These are phyloP conservation scores for Stylophora pistillata DNA, from an alignment of 64 coral and sea anemone genomes.

Conservation along the genomic window DNA sequence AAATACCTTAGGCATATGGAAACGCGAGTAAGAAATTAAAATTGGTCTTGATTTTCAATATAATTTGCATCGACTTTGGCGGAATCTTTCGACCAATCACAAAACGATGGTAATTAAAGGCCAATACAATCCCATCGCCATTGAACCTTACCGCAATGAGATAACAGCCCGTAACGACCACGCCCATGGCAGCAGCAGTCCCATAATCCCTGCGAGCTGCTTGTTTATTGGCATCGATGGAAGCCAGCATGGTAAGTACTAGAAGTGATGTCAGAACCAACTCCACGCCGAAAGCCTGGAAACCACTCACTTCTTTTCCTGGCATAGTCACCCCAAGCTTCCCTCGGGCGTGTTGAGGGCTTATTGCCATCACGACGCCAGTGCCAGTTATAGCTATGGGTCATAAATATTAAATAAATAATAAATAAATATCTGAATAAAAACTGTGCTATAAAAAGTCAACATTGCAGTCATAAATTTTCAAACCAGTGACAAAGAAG, in stretches of 20 bases:
- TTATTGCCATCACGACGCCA: constrained; percentile 29
- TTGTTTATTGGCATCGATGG: constrained; percentile 50
- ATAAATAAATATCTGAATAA: too few relatives aligned
- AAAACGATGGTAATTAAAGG: too few relatives aligned
- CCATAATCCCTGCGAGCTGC: constrained; percentile 40
- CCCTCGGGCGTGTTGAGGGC: constrained; percentile 61
- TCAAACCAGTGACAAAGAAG: too few relatives aligned
- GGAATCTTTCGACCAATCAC: too few relatives aligned
- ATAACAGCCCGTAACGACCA: constrained; percentile 45
- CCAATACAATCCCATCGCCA: not conserved
- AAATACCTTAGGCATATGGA: too few relatives aligned
- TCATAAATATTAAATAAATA: too few relatives aligned
- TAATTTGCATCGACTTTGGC: too few relatives aligned
- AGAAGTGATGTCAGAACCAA: constrained; percentile 39
- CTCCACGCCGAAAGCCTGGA: constrained; percentile 57
- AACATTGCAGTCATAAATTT: too few relatives aligned
- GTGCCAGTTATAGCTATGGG: constrained; percentile 57
- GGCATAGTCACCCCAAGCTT: constrained; percentile 58
- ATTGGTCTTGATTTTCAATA: too few relatives aligned
- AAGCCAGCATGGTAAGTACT: constrained; percentile 44
- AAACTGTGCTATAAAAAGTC: too few relatives aligned
- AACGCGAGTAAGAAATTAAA: too few relatives aligned
- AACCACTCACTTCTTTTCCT: constrained; percentile 24
- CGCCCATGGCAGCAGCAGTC: constrained; percentile 48
- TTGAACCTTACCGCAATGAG: constrained; percentile 46